Percentiles rank a stretch among this genome's conserved stretches.
Conservation (phyloP, 2,888 invertebrate species). For the Harmothoe impar region DNA sequence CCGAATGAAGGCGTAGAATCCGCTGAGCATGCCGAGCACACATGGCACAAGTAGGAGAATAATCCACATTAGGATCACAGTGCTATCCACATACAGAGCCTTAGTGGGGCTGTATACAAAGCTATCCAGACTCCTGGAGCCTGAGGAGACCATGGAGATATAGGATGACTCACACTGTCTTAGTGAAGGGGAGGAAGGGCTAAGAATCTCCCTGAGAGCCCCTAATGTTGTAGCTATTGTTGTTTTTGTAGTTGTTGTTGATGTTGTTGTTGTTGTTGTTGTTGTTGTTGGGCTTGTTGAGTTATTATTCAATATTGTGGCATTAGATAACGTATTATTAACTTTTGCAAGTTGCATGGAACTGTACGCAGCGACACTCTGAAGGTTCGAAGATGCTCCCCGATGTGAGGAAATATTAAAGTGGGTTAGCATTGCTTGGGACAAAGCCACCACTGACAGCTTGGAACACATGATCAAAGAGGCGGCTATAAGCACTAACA, state of each 20-base stretch:
- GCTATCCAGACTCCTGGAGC: no score
- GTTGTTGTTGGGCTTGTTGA: neutral
- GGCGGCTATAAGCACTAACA: slow-evolving; percentile 1
- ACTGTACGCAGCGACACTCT: no score
- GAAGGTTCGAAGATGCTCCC: neutral
- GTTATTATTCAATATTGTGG: neutral
- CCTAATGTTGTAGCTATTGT: no score
- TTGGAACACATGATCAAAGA: neutral
- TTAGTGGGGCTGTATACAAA: neutral
- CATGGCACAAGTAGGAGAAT: neutral
- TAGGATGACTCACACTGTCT: neutral
- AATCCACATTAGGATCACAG: slow-evolving; percentile 10
- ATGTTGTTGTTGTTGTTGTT: neutral
- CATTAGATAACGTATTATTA: neutral
- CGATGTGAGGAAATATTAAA: neutral
- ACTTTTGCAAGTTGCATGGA: neutral
- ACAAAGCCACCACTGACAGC: neutral
- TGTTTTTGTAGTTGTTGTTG: neutral
- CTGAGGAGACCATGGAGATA: neutral
- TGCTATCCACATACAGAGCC: neutral
- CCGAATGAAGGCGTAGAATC: neutral
- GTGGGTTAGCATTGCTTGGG: neutral
- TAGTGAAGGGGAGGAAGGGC: neutral
- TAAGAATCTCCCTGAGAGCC: no score
- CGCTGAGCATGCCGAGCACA: neutral